Evolutionary conservation across 2,113 vertebrate genomes (phyloP).

Genomic region (Bombycilla garrulus): DNA sequence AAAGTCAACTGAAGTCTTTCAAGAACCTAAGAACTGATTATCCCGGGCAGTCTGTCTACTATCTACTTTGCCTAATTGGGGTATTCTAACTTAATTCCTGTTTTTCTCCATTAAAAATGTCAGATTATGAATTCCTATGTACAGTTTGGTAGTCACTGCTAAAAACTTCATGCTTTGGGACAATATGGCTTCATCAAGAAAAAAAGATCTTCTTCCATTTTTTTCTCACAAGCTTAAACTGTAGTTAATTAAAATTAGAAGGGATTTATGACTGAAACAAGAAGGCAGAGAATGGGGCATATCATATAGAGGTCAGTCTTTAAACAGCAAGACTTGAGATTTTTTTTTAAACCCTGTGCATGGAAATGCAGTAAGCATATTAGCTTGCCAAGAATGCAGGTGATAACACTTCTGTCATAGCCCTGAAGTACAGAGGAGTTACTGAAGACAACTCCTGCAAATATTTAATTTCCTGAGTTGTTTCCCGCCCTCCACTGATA

Average conservation of each 20-base stretch:
- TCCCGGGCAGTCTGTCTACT: neutral
- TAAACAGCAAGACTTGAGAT: neutral
- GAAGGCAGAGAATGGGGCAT: neutral
- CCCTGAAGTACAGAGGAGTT: neutral
- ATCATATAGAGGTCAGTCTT: neutral
- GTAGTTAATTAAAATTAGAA: neutral
- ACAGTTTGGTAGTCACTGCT: neutral
- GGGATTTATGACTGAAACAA: neutral
- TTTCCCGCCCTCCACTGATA: neutral
- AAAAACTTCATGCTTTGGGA: neutral
- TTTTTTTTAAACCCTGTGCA: neutral
- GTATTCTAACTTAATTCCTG: neutral
- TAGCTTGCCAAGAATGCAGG: neutral
- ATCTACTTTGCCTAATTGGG: neutral
- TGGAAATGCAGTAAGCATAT: neutral
- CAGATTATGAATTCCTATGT: neutral
- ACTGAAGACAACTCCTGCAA: neutral
- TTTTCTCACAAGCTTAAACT: neutral
- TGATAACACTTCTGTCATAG: neutral
- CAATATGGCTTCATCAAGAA: neutral
- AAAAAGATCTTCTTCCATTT: neutral
- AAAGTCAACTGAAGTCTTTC: neutral
- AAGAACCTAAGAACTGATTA: neutral
- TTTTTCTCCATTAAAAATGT: neutral
- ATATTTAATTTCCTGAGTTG: neutral